A percentile compares a stretch with the other conserved stretches of the same genome.
phyloP scores from a whole-genome alignment of 2,888 invertebrate genomes.

The Trisateles emortualis region DNA sequence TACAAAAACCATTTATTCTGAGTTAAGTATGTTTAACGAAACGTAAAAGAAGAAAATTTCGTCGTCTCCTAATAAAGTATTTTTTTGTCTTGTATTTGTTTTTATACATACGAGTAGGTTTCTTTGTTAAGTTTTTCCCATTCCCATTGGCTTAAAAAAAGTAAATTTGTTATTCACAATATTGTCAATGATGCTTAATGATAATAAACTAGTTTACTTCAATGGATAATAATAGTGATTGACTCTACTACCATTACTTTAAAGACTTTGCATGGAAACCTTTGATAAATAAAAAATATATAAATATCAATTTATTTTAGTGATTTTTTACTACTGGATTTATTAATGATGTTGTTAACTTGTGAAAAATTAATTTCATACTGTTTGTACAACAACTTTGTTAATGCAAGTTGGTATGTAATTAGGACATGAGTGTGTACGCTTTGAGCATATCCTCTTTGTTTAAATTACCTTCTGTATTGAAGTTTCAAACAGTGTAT shows the following conservation, averaged over 20 bases:
- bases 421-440: background rate
- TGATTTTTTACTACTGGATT: background rate
- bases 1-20: constrained; percentile 4
- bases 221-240: too few relatives aligned
- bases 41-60: constrained; percentile 8
- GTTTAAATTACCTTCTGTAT: background rate
- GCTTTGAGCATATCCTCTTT: constrained; percentile 1
- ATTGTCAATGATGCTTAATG: too few relatives aligned
- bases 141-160: background rate
- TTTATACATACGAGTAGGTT: background rate
- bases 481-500: background rate
- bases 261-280: too few relatives aligned
- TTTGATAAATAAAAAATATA: too few relatives aligned
- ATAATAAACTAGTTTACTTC: too few relatives aligned
- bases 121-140: background rate
- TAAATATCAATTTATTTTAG: too few relatives aligned
- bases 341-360: background rate
- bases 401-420: constrained; percentile 3
- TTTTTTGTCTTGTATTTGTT: background rate
- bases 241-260: too few relatives aligned
- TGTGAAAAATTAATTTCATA: background rate
- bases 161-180: too few relatives aligned
- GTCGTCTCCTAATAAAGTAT: background rate
- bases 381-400: constrained; percentile 1
- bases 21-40: constrained; percentile 8